A percentile compares a stretch with the other conserved stretches of the same genome.
These are phyloP conservation scores for Dipodomys stephensi DNA, from an alignment of 2,113 vertebrate species.

Conservation along the genomic window DNA sequence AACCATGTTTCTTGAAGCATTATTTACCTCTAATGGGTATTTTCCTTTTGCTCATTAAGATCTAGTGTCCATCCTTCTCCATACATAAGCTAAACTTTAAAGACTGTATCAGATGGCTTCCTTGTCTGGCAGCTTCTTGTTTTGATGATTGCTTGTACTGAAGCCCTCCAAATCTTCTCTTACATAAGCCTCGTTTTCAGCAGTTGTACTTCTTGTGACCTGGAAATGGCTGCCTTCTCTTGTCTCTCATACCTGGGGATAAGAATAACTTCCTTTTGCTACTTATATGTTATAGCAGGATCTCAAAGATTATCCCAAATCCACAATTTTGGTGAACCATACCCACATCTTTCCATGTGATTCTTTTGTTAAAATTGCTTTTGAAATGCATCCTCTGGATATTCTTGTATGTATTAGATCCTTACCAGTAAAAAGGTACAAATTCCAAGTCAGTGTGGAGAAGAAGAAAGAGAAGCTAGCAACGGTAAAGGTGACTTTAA, in stretches of 20 bases:
- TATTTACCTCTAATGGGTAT: background rate
- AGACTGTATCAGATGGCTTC: background rate
- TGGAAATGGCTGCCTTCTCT: background rate
- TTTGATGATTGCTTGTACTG: background rate
- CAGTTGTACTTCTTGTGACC: background rate
- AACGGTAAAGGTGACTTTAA: background rate
- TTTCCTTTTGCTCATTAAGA: constrained; percentile 12
- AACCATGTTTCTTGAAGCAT: too few species aligned
- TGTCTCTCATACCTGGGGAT: background rate
- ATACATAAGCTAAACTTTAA: background rate
- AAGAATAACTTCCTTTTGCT: background rate
- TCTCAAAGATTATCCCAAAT: background rate
- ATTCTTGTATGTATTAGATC: background rate
- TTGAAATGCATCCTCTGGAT: background rate
- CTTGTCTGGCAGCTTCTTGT: background rate
- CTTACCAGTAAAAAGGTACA: background rate
- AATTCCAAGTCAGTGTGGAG: background rate
- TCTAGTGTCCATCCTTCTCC: background rate
- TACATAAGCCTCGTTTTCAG: background rate
- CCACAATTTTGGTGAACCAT: constrained; percentile 9
- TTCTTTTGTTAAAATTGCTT: background rate
- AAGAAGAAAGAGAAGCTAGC: background rate
- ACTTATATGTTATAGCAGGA: background rate
- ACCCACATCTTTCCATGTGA: background rate
- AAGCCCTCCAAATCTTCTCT: background rate